phyloP scores from a whole-genome alignment of 30 jellyfish, hydroid and myxozoan genomes.

The Aurelia coerulea region DNA sequence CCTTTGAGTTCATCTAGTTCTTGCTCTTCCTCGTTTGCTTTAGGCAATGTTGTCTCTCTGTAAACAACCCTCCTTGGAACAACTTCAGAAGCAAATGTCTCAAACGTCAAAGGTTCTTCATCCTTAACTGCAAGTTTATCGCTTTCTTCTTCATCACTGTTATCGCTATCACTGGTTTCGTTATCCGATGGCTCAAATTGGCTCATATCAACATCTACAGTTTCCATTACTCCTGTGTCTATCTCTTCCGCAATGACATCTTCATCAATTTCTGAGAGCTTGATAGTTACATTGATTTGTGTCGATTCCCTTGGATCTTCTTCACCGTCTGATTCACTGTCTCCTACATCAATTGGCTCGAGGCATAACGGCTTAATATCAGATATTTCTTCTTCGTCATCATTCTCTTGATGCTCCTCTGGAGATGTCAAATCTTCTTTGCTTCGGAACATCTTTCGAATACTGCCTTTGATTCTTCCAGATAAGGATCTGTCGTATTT shows the following conservation, averaged over 20 bases:
- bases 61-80: constrained; percentile 12
- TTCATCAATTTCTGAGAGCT: no score
- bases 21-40: not conserved
- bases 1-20: not conserved
- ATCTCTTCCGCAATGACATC: no score
- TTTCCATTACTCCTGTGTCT: no score
- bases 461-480: not conserved
- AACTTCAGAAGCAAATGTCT: not conserved
- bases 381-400: not conserved
- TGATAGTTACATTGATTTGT: no score
- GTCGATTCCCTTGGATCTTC: no score
- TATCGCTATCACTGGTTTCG: no score
- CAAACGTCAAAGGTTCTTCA: not conserved
- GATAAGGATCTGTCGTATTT: not conserved
- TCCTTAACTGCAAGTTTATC: not conserved
- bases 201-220: no score
- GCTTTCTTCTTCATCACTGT: not conserved
- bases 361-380: not conserved
- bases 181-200: no score
- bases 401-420: not conserved
- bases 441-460: constrained; percentile 8
- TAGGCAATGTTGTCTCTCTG: constrained; percentile 7
- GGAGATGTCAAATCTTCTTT: not conserved
- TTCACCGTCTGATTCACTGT: no score
- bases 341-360: not conserved